Evolutionary conservation across 2,797 vertebrate species (phyloP), one percentile per base, ranked within the genome.

Genomic region (Alouatta caraya): DNA sequence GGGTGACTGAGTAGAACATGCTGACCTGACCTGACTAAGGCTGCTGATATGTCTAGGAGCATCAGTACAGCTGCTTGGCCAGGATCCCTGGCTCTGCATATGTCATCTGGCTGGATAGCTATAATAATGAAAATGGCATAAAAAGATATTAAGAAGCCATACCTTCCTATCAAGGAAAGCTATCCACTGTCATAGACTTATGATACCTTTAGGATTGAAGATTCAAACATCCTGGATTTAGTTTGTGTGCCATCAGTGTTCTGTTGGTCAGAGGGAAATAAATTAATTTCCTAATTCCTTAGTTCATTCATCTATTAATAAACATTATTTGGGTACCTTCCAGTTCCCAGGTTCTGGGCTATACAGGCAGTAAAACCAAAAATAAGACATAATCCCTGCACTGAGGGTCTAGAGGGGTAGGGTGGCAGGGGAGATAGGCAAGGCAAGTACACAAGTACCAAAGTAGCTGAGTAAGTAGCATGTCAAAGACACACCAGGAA

Each of bases 11-110:
- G 72, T 39, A 87, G 85, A 88, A 94, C 80, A 85, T 79, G 76
- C 5, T 96, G 96, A 95, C 83, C 86, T 96, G 93, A 73, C 86
- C 94, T 96, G 72, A 48, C 78, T 28, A 61, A 81, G 96, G 76
- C 88, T 84, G 92, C 88, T 94, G 96, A 97, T 91, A 96, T 94
- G 96, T 93, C 80, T 96, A 95, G 92, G 67, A 81, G 95, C 92
- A 93, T 92, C 93, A 81, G 86, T 86, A 93, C 93, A 98, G 96
- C 95, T 98, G 96, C 94, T 91, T 97, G 97, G 97, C 95, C 57
- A 94, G 94, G 83, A 76, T 96, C 88, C 96, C 86, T 97, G 96
- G 94, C 96, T 96, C 95, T 84, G 86, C 12, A 87, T 39, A 95
- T 72, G 87, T 93, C 90, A 84, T 94, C 94, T 97, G 96, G 95